phyloP scores from a whole-genome alignment of 2,113 vertebrate species.

The Cyphomyrus discorhynchus region DNA sequence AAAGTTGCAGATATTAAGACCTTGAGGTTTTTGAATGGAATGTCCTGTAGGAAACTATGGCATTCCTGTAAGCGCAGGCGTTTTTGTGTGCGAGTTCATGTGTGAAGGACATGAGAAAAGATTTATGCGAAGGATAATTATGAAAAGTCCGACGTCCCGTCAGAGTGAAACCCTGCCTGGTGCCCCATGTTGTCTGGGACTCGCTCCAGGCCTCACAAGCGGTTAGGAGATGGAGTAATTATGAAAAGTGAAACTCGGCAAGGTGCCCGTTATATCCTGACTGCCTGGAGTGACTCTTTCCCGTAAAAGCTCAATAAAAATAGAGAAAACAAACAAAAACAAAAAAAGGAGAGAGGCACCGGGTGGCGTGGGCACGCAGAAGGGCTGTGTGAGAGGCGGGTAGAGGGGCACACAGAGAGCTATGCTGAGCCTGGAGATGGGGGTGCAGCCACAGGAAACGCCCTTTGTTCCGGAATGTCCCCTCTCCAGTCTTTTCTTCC shows the following conservation, averaged over 20 bases:
- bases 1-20: not conserved
- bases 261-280: not conserved
- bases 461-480: conserved; percentile 29
- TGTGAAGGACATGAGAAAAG: not conserved
- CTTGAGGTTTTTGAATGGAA: not conserved
- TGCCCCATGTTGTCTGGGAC: not conserved
- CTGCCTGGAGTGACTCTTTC: not conserved
- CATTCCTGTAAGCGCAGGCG: not conserved
- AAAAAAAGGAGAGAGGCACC: not conserved
- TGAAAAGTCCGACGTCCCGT: not conserved
- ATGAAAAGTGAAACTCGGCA: not conserved
- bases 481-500: conserved; percentile 6
- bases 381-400: not conserved
- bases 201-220: not conserved
- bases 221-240: not conserved
- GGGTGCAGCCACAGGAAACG: conserved; percentile 2
- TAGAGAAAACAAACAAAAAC: not conserved
- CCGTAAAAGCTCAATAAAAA: conserved; percentile 7
- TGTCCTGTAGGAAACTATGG: not conserved
- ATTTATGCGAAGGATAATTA: not conserved
- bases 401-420: conserved; percentile 24
- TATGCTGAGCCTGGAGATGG: conserved; percentile 27
- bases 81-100: conserved; percentile 1
- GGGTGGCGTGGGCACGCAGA: not conserved
- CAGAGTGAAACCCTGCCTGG: not conserved